These are phyloP conservation scores for Drosophila ficusphila DNA, from an alignment of 1,140 invertebrate genomes.

Conservation along the genomic window DNA sequence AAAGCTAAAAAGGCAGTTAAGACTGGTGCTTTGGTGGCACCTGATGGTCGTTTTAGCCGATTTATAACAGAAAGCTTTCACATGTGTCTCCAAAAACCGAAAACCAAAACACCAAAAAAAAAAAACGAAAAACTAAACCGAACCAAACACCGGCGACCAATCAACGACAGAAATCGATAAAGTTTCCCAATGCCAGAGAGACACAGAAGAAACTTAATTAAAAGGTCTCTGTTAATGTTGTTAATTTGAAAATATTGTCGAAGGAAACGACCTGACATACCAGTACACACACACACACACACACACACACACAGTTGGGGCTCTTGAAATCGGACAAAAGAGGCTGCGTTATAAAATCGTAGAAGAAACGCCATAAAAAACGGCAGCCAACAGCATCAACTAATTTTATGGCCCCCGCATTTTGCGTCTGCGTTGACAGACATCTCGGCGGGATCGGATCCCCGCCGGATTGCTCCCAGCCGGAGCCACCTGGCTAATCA, in stretches of 20 bases:
- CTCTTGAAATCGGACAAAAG: constrained; percentile 42
- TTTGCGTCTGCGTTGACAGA: constrained; percentile 70
- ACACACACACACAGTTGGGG: no score
- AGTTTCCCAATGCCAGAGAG: constrained; percentile 65
- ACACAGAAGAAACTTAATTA: constrained; percentile 78
- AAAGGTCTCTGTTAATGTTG: constrained; percentile 79
- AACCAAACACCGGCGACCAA: constrained; percentile 41
- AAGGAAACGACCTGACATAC: constrained; percentile 68
- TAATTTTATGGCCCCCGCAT: constrained; percentile 73
- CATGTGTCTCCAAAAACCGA: constrained; percentile 61
- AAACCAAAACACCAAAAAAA: constrained; percentile 26
- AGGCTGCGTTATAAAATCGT: constrained; percentile 66
- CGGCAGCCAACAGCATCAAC: constrained; percentile 55
- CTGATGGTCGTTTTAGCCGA: constrained; percentile 61
- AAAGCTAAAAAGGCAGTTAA: constrained; percentile 70
- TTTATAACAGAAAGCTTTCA: constrained; percentile 81
- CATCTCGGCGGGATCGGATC: constrained; percentile 75
- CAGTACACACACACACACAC: constrained; percentile 22
- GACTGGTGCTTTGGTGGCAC: constrained; percentile 41
- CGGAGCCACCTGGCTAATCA: constrained; percentile 25
- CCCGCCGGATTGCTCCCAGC: constrained; percentile 6
- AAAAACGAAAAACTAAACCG: constrained; percentile 16
- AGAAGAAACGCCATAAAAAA: constrained; percentile 75
- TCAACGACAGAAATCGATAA: constrained; percentile 73
- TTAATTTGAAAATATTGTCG: constrained; percentile 83